phyloP scores from a whole-genome alignment of 2,888 invertebrate species.

The Amblyteles armatorius region DNA sequence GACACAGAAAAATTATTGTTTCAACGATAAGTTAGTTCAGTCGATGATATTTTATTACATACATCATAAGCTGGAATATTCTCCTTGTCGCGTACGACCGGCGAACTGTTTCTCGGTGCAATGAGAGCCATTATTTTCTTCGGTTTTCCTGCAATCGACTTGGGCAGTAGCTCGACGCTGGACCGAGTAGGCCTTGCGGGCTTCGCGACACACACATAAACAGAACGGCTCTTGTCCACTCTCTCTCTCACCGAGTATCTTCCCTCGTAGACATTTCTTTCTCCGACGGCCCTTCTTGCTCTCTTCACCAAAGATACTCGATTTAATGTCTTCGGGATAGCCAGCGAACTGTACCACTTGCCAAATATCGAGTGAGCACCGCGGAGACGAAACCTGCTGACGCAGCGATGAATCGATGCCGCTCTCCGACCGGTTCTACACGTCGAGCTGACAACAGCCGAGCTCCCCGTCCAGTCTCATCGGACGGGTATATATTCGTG shows the following conservation, averaged over 20 bases:
- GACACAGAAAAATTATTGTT: neutral
- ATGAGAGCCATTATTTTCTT: conserved; percentile 83
- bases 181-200: conserved; percentile 41
- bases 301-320: conserved; percentile 40
- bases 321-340: conserved; percentile 49
- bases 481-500: conserved; percentile 42
- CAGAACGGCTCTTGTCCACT: neutral
- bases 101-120: conserved; percentile 88
- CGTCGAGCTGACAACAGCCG: conserved; percentile 35
- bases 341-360: conserved; percentile 50
- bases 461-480: conserved; percentile 41
- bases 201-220: conserved; percentile 20
- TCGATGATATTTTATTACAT: conserved; percentile 76
- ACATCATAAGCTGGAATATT: conserved; percentile 90
- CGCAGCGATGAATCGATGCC: conserved; percentile 62
- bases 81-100: conserved; percentile 89
- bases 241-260: conserved; percentile 52
- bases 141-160: conserved; percentile 43
- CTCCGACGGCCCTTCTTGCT: conserved; percentile 11
- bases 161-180: conserved; percentile 23
- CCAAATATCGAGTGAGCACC: conserved; percentile 50
- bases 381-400: conserved; percentile 54
- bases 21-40: conserved; percentile 35
- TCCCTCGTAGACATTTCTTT: conserved; percentile 55
- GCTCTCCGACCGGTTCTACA: conserved; percentile 19